Evolutionary conservation across 2,113 vertebrate genomes (phyloP).

Genomic region (Leptocoma aspasia): DNA sequence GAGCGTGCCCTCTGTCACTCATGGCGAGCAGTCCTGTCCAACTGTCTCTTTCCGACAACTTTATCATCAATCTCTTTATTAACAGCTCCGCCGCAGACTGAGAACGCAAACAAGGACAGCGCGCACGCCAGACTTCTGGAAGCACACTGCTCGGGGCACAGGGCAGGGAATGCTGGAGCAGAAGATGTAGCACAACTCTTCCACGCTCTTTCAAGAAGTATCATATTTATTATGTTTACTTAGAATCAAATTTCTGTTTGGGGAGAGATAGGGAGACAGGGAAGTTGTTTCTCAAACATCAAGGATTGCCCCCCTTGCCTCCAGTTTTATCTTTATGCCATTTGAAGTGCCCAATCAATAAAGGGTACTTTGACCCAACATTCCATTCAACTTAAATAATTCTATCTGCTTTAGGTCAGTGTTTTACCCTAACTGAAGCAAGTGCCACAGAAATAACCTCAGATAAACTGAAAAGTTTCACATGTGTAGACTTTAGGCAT

Average conservation of each 20-base stretch:
- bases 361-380: background rate
- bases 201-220: accelerated
- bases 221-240: accelerated
- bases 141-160: slow-evolving; percentile 46
- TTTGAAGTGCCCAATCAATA: background rate
- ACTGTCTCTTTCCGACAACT: slow-evolving; percentile 94
- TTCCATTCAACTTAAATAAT: background rate
- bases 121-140: slow-evolving; percentile 70
- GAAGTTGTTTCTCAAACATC: background rate
- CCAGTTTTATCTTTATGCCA: background rate
- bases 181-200: background rate
- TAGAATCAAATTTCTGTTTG: background rate
- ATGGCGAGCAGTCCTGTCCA: slow-evolving; percentile 89
- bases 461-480: background rate
- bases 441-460: background rate
- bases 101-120: slow-evolving; percentile 68
- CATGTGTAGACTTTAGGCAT: background rate
- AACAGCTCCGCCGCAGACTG: slow-evolving; percentile 88
- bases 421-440: background rate
- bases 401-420: background rate
- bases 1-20: slow-evolving; percentile 94
- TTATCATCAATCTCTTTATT: slow-evolving; percentile 98
- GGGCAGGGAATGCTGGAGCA: background rate
- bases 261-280: background rate
- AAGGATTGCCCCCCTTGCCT: background rate